phyloP scores from a whole-genome alignment of 2,888 invertebrate species.

The Cetonia aurata region DNA sequence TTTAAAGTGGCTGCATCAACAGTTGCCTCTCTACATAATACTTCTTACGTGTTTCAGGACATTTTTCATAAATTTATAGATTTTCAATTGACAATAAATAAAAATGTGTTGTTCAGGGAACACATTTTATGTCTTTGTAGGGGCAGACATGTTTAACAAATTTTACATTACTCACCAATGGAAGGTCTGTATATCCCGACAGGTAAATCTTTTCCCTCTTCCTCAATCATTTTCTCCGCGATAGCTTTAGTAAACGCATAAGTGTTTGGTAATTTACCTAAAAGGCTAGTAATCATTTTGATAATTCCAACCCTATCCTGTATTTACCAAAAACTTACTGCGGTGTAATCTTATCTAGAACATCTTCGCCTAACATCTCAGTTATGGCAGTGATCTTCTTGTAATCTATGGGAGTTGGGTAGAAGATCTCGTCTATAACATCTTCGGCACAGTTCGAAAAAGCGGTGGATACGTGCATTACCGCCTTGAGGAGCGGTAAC shows the following conservation, averaged over 20 bases:
- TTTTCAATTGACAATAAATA: no score
- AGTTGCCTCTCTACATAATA: no score
- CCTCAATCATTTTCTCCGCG: constrained; percentile 73
- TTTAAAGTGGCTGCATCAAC: no score
- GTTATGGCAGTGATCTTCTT: constrained; percentile 68
- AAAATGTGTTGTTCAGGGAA: no score
- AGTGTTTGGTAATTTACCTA: constrained; percentile 75
- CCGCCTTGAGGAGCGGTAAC: constrained; percentile 71
- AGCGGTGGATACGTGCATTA: constrained; percentile 58
- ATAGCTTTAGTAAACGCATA: constrained; percentile 81
- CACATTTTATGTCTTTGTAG: no score
- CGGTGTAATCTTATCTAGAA: constrained; percentile 70
- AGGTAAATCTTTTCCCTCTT: constrained; percentile 70
- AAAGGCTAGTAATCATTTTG: constrained; percentile 63
- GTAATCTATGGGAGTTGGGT: constrained; percentile 69
- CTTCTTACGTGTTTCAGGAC: no score
- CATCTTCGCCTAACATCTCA: constrained; percentile 68
- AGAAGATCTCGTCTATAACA: constrained; percentile 61
- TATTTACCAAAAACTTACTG: constrained; percentile 67
- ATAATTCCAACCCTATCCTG: neutral
- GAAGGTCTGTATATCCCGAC: constrained; percentile 77
- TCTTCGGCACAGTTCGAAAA: constrained; percentile 54
- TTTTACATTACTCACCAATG: constrained; percentile 66
- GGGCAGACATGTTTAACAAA: no score
- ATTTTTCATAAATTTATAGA: no score